A percentile compares a stretch with the other conserved stretches of the same genome.
Conservation (phyloP, 1,140 invertebrate genomes). For the Dolichoris vasculosae region DNA sequence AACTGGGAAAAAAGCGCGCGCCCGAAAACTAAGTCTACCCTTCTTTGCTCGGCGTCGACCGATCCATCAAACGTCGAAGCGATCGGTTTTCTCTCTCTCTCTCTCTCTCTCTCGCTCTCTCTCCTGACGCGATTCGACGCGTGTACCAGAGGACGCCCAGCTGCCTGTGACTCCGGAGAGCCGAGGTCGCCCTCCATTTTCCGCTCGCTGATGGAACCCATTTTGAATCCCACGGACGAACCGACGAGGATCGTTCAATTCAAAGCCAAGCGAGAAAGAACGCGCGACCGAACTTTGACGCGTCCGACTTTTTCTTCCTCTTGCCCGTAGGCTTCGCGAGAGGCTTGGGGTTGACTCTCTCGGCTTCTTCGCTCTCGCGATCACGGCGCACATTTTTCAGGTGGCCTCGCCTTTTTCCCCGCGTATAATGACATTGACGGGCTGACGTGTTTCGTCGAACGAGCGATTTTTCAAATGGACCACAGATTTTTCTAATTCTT, state of each 20-base stretch:
- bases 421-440: conserved; percentile 47
- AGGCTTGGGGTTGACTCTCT: not conserved
- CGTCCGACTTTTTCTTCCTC: conserved; percentile 42
- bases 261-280: conserved; percentile 55
- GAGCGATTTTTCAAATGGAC: conserved; percentile 42
- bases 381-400: conserved; percentile 30
- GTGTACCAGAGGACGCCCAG: conserved; percentile 58
- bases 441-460: conserved; percentile 52
- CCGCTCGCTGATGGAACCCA: conserved; percentile 59
- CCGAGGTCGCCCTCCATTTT: conserved; percentile 57
- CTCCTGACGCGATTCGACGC: conserved; percentile 51
- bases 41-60: conserved; percentile 14
- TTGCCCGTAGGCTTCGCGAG: not conserved
- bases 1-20: conserved; percentile 57
- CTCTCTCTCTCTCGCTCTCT: conserved; percentile 35
- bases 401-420: conserved; percentile 20
- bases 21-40: not conserved
- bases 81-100: conserved; percentile 61
- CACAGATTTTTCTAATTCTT: conserved; percentile 49
- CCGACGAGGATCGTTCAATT: conserved; percentile 65
- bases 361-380: not conserved
- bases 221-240: conserved; percentile 63
- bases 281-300: conserved; percentile 56
- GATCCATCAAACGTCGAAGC: conserved; percentile 69
- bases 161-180: conserved; percentile 58